Conservation (phyloP, 2,113 vertebrate species). For the Antechinus flavipes region DNA sequence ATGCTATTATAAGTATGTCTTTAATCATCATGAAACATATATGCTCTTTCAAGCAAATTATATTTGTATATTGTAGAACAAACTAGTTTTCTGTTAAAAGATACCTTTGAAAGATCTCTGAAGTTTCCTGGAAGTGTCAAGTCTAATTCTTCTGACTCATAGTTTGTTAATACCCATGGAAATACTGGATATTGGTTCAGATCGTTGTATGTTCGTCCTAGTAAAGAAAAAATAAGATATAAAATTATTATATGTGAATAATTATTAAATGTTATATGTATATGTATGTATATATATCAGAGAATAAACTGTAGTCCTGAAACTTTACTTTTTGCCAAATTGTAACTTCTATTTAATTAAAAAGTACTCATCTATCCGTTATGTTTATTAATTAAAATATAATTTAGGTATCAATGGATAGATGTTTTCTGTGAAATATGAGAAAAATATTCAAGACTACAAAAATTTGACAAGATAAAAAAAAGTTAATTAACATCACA, state of each 20-base stretch:
- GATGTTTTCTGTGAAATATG: constrained; percentile 16
- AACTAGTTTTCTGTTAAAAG: constrained; percentile 53
- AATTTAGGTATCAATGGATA: constrained; percentile 12
- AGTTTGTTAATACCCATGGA: constrained; percentile 99
- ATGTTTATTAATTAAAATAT: not conserved
- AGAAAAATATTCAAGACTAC: not conserved
- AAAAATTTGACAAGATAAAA: not conserved
- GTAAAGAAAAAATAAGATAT: constrained; percentile 66
- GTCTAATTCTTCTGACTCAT: constrained; percentile 96
- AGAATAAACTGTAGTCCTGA: constrained; percentile 14
- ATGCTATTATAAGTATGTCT: not conserved
- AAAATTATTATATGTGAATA: constrained; percentile 51
- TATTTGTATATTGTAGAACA: not conserved
- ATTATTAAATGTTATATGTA: constrained; percentile 61
- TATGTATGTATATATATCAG: constrained; percentile 1
- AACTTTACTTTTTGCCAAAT: constrained; percentile 50
- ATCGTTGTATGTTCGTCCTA: constrained; percentile 98
- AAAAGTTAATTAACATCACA: not conserved
- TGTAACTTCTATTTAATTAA: constrained; percentile 31
- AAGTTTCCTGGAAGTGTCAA: constrained; percentile 98
- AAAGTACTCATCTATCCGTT: constrained; percentile 10
- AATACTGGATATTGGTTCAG: constrained; percentile 98
- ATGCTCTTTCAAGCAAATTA: not conserved
- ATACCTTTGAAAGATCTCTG: constrained; percentile 99
- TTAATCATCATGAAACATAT: not conserved